Conservation (phyloP, 1,140 invertebrate genomes). For the Drosophila pandora region DNA sequence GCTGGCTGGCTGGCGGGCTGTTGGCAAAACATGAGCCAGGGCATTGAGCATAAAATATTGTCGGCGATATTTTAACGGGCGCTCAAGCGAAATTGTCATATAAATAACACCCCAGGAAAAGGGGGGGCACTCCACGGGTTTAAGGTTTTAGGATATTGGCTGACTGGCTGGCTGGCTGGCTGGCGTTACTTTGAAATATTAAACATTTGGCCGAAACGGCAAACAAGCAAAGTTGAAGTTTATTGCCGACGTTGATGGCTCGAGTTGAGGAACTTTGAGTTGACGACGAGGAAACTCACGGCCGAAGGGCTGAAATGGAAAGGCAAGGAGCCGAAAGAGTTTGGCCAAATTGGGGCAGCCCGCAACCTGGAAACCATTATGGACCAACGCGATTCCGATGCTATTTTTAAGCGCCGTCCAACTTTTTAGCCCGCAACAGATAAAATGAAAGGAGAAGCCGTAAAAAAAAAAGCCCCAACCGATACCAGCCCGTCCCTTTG, state of each 20-base stretch:
- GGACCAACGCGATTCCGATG: constrained; percentile 30
- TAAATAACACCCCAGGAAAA: constrained; percentile 66
- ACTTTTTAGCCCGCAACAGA: constrained; percentile 34
- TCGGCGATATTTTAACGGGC: constrained; percentile 79
- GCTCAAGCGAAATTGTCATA: constrained; percentile 81
- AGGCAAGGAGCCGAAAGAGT: background rate
- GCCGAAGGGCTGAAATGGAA: constrained; percentile 18
- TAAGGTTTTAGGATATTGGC: constrained; percentile 47
- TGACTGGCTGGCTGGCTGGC: background rate
- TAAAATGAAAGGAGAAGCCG: constrained; percentile 21
- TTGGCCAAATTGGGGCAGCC: constrained; percentile 17
- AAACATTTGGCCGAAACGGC: constrained; percentile 60
- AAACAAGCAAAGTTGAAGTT: constrained; percentile 72
- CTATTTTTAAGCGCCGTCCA: constrained; percentile 43
- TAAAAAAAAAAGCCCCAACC: background rate
- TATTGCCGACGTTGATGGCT: constrained; percentile 59
- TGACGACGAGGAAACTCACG: background rate
- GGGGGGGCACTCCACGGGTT: constrained; percentile 4
- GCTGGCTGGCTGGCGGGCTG: constrained; percentile 14
- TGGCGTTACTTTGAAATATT: constrained; percentile 76
- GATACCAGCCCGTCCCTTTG: background rate
- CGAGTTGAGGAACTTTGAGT: constrained; percentile 22
- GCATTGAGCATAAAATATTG: constrained; percentile 80
- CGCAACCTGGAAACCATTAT: constrained; percentile 45
- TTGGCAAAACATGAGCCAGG: constrained; percentile 76